Base-by-base conservation (phyloP, 2,888 invertebrate genomes). In the Muscina levida region DNA sequence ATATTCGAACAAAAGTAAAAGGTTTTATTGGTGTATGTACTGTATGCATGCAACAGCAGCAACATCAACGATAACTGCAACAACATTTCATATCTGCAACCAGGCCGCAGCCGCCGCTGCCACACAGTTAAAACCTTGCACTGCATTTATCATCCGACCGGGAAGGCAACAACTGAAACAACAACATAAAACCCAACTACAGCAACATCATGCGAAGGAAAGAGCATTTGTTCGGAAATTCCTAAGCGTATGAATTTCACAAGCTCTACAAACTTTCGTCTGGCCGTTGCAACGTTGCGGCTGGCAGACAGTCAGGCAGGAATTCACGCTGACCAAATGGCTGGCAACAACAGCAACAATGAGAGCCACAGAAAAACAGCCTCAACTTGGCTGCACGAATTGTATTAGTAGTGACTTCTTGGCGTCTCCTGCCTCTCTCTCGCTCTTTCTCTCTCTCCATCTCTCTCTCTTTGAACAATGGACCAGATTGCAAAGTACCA, bases 101-200 rank as follows among this genome's bases (percentile, higher is more conserved):
- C 70, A 68, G 62, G 72, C 46, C 72, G 56, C 72, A n/a, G n/a
- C n/a, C n/a, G n/a, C n/a, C n/a, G n/a, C n/a, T n/a, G n/a, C n/a
- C n/a, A n/a, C n/a, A 80, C 79, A 80, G 76, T 80, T 77, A 81
- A 77, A 77, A 81, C 74, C 77, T 81, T 81, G 81, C 81, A 81
- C 81, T 81, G 81, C 74, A 77, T 81, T 81, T 77, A 81, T 77
- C 81, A 81, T 80, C 62, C 48, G 19, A 19, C 53, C 51, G n/a
- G 46, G 13, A 62, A 42, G 26, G 26, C 71, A 37, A 13, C 62
- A 79, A 62, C 62, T 65, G 44, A 19, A 62, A 22, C 31, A 57
- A 31, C 24, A 22, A 11, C 53, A 22, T 1, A 6, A 17, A 46
- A n/a, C 17, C 4, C 2, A 15, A 6, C 73, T 59, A 39, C 59